Evolutionary conservation across 2,888 invertebrate genomes (phyloP).

Genomic region (Polydrusus cervinus): DNA sequence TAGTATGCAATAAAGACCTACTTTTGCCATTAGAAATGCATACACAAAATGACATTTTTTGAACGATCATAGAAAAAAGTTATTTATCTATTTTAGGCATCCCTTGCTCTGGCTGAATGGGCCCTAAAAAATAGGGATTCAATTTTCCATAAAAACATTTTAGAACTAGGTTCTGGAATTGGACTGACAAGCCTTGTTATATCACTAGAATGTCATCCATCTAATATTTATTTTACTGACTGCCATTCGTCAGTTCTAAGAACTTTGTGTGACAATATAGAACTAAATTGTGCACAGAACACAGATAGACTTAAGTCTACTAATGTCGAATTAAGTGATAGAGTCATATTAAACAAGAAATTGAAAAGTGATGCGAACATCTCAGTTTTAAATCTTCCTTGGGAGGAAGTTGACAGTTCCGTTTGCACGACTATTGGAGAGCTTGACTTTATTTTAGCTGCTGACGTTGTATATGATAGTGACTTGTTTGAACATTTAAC

Average conservation of each 20-base stretch:
- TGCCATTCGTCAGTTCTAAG: conserved; percentile 80
- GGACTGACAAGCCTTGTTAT: conserved; percentile 82
- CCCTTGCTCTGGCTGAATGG: conserved; percentile 82
- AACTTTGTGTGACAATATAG: conserved; percentile 77
- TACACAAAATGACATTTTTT: too few relatives aligned
- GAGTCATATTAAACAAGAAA: not conserved
- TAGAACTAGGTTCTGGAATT: conserved; percentile 86
- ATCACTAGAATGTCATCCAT: conserved; percentile 74
- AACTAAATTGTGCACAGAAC: conserved; percentile 73
- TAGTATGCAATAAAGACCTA: too few relatives aligned
- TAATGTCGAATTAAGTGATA: not conserved
- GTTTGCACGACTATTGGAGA: conserved; percentile 61
- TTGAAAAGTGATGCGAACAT: conserved; percentile 10
- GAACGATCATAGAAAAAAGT: too few relatives aligned
- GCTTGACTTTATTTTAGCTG: conserved; percentile 74
- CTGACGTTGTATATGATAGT: conserved; percentile 78
- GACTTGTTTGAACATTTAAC: conserved; percentile 72
- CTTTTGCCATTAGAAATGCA: too few relatives aligned
- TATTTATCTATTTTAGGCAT: conserved; percentile 82
- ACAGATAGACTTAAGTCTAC: not conserved
- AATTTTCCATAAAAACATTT: conserved; percentile 74
- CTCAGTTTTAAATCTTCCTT: conserved; percentile 70
- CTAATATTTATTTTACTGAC: conserved; percentile 79
- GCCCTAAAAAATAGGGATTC: conserved; percentile 74
- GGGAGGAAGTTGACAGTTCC: conserved; percentile 72